These are phyloP conservation scores for Cyanocitta stelleri DNA, from an alignment of 2,113 vertebrate species.

Conservation along the genomic window DNA sequence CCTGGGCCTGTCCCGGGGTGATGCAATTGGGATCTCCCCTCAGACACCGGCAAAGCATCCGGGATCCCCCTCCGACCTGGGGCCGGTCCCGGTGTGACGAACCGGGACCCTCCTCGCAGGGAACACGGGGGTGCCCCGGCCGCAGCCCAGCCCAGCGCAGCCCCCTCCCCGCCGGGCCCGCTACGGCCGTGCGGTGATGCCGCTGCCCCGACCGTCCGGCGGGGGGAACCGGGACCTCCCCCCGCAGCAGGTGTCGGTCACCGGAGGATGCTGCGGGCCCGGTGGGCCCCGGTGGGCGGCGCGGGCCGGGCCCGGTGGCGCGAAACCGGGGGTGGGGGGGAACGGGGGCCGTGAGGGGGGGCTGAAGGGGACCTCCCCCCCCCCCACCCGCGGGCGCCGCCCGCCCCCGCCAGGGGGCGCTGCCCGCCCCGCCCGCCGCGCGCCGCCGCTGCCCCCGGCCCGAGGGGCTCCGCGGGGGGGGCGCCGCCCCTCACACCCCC, in stretches of 20 bases:
- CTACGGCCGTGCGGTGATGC: background rate
- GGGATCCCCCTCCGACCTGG: fast-evolving
- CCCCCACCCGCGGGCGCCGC: too few relatives aligned
- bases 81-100: background rate
- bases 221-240: background rate
- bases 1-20: background rate
- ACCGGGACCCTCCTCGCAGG: background rate
- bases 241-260: background rate
- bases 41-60: background rate
- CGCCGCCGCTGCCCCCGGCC: too few relatives aligned
- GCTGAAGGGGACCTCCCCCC: too few relatives aligned
- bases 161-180: background rate
- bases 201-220: background rate
- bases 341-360: too few relatives aligned
- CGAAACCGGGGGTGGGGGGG: too few relatives aligned
- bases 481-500: too few relatives aligned
- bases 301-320: background rate
- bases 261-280: background rate
- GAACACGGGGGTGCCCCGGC: background rate
- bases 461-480: too few relatives aligned
- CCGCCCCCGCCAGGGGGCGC: too few relatives aligned
- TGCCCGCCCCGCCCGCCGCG: too few relatives aligned
- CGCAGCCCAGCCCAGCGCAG: background rate
- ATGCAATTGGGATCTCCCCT: background rate
- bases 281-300: background rate